phyloP scores from a whole-genome alignment of 2,888 invertebrate species.

The Eudemis profundana region DNA sequence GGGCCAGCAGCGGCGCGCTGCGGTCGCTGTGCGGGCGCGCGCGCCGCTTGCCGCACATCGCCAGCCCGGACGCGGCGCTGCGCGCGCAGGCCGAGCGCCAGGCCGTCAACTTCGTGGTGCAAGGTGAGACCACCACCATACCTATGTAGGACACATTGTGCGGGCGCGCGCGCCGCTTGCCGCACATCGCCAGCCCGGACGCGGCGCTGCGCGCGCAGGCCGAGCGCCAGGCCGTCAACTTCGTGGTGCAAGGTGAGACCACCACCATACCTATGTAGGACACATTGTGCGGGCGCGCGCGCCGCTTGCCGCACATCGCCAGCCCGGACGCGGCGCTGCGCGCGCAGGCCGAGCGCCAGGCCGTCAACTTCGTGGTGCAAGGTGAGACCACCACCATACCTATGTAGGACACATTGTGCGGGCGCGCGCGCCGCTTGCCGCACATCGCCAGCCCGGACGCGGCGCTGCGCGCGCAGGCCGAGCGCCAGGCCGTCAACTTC shows the following conservation, averaged over 20 bases:
- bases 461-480: slow-evolving; percentile 63
- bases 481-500: slow-evolving; percentile 80
- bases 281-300: slow-evolving; percentile 63
- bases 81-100: slow-evolving; percentile 55
- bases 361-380: slow-evolving; percentile 43
- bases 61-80: slow-evolving; percentile 57
- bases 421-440: slow-evolving; percentile 51
- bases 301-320: slow-evolving; percentile 57
- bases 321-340: slow-evolving; percentile 57
- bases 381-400: too few species aligned
- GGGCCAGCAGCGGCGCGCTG: slow-evolving; percentile 54
- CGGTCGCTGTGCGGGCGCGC: slow-evolving; percentile 66
- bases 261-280: too few species aligned
- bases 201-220: slow-evolving; percentile 60
- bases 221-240: slow-evolving; percentile 46
- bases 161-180: slow-evolving; percentile 65
- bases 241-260: slow-evolving; percentile 44
- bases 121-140: too few species aligned
- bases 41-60: slow-evolving; percentile 58
- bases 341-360: slow-evolving; percentile 55
- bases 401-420: slow-evolving; percentile 51
- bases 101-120: slow-evolving; percentile 43
- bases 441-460: slow-evolving; percentile 47
- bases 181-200: slow-evolving; percentile 54
- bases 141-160: too few species aligned